Percentiles rank a stretch among this genome's conserved stretches.
These are phyloP conservation scores for Xyliphius kryptos DNA, from an alignment of 2,113 vertebrate genomes.

Conservation along the genomic window DNA sequence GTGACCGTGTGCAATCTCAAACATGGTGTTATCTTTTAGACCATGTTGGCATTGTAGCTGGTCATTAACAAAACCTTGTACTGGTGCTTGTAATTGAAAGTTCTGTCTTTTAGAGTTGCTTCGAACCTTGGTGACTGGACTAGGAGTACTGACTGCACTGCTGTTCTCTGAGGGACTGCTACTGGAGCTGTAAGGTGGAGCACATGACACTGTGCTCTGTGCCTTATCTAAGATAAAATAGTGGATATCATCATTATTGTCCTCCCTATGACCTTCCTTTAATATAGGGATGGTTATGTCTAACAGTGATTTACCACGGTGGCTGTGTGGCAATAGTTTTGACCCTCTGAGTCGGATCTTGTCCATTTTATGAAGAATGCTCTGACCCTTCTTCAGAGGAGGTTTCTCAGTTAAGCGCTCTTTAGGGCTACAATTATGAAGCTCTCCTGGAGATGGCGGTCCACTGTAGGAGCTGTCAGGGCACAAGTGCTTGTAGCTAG, in stretches of 20 bases:
- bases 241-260: too few species aligned
- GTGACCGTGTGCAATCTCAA: constrained; percentile 73
- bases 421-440: constrained; percentile 43
- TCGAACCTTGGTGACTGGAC: constrained; percentile 56
- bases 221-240: too few species aligned
- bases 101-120: constrained; percentile 56
- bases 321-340: constrained; percentile 31
- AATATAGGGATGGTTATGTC: constrained; percentile 61
- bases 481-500: constrained; percentile 44
- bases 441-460: constrained; percentile 55
- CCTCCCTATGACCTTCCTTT: constrained; percentile 61
- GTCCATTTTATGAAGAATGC: constrained; percentile 78
- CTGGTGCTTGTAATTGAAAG: not conserved
- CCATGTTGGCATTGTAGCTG: constrained; percentile 46
- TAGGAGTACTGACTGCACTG: constrained; percentile 67
- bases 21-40: constrained; percentile 54
- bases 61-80: too few species aligned
- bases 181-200: constrained; percentile 48
- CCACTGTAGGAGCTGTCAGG: constrained; percentile 58
- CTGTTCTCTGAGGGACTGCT: constrained; percentile 51
- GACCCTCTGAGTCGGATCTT: constrained; percentile 66
- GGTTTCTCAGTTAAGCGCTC: constrained; percentile 61
- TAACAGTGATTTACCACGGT: constrained; percentile 30
- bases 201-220: constrained; percentile 53
- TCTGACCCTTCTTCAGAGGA: constrained; percentile 59